Percentiles rank a stretch among this genome's conserved stretches.
These are phyloP conservation scores for Enteromius fasciolatus DNA, from an alignment of 2,797 vertebrate species.

Conservation along the genomic window DNA sequence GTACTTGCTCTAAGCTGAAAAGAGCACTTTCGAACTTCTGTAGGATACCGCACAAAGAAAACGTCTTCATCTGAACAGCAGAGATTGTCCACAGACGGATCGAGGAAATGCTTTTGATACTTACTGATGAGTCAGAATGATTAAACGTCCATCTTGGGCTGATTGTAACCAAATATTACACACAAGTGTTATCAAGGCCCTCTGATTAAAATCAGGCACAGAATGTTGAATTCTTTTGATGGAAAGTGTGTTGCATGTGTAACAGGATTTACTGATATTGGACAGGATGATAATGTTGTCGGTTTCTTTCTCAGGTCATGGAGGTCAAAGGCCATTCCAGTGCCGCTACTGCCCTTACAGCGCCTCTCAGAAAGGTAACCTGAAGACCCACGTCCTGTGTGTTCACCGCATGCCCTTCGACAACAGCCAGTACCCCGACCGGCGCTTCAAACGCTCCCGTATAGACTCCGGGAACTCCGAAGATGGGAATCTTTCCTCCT, in stretches of 20 bases:
- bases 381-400: slow-evolving; percentile 94
- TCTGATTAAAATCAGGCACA: neutral
- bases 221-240: neutral
- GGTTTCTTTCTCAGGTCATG: slow-evolving; percentile 66
- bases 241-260: neutral
- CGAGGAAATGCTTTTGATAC: slow-evolving; percentile 9
- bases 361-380: slow-evolving; percentile 95
- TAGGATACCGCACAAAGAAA: slow-evolving; percentile 32
- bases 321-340: slow-evolving; percentile 88
- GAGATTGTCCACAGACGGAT: slow-evolving; percentile 17
- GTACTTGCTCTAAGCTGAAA: slow-evolving; percentile 37
- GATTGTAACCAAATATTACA: neutral
- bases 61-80: slow-evolving; percentile 28
- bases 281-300: slow-evolving; percentile 2
- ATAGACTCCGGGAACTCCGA: slow-evolving; percentile 77
- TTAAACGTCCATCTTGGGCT: neutral
- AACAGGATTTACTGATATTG: neutral
- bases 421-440: slow-evolving; percentile 93
- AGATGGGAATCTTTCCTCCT: slow-evolving; percentile 67
- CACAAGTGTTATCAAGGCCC: neutral
- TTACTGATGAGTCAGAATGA: slow-evolving; percentile 24
- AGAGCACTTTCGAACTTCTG: slow-evolving; percentile 45
- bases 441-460: slow-evolving; percentile 90
- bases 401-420: slow-evolving; percentile 97
- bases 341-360: slow-evolving; percentile 92